Conservation (phyloP, 2,113 vertebrate genomes). For the Notechis scutatus region DNA sequence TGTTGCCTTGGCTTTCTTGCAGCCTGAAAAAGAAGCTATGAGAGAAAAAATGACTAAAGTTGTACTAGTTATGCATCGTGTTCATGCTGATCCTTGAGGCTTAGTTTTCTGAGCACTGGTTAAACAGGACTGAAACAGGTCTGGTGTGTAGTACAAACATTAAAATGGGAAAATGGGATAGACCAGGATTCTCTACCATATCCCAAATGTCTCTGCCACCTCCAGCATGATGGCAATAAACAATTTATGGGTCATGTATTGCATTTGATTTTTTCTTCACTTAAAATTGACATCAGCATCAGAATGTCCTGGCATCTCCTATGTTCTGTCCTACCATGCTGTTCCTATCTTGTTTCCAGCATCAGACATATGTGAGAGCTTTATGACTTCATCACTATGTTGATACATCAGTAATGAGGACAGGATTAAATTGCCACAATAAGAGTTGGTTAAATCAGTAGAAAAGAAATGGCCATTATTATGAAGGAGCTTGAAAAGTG, state of each 20-base stretch:
- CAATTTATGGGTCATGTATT: background rate
- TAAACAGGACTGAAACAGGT: background rate
- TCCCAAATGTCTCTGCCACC: background rate
- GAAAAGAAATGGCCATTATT: background rate
- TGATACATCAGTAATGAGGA: background rate
- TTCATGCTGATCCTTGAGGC: background rate
- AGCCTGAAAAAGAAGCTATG: background rate
- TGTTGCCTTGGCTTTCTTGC: background rate
- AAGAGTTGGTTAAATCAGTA: background rate
- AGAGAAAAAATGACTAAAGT: background rate
- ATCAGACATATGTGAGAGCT: background rate
- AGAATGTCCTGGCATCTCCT: background rate
- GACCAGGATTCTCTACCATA: background rate
- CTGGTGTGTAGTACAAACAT: background rate
- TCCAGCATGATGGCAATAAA: background rate
- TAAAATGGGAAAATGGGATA: background rate
- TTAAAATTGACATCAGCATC: background rate
- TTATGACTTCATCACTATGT: background rate
- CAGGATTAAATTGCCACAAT: background rate
- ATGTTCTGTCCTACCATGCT: background rate
- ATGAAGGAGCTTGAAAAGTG: background rate
- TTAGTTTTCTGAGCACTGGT: background rate
- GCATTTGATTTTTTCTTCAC: background rate
- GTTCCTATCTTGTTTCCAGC: background rate
- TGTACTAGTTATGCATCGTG: background rate